Conservation (phyloP, 2,797 vertebrate species). For the Gadopsis bispinosus region DNA sequence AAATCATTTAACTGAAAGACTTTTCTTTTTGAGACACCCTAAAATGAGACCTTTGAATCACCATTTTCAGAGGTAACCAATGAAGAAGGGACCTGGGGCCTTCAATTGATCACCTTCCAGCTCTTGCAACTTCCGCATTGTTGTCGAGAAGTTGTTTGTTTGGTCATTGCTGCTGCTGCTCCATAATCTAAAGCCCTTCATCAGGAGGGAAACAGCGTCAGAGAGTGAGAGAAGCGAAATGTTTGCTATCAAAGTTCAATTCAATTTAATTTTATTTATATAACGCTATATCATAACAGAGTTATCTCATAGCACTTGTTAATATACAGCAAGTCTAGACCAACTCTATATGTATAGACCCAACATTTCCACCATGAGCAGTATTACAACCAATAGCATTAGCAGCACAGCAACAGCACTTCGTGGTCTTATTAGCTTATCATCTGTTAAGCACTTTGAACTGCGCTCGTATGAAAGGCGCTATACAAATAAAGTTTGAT, state of each 20-base stretch:
- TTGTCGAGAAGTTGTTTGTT: neutral
- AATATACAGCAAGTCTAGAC: too few relatives aligned
- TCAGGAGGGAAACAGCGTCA: neutral
- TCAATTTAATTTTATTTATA: too few relatives aligned
- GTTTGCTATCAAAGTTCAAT: conserved; percentile 42
- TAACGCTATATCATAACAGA: too few relatives aligned
- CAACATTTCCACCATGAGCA: too few relatives aligned
- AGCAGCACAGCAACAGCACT: too few relatives aligned
- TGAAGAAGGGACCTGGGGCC: neutral
- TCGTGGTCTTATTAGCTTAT: too few relatives aligned
- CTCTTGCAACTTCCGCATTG: neutral
- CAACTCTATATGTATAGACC: too few relatives aligned
- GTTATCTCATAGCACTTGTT: too few relatives aligned
- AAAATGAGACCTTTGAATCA: neutral
- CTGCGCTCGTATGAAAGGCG: too few relatives aligned
- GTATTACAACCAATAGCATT: too few relatives aligned
- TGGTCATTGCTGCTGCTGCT: neutral
- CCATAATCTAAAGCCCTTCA: conserved; percentile 6
- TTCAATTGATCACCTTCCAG: neutral
- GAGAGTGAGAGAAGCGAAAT: conserved; percentile 13
- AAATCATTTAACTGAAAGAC: neutral
- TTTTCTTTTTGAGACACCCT: neutral
- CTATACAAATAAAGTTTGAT: too few relatives aligned
- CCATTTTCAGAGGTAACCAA: neutral
- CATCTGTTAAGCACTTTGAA: too few relatives aligned